Conservation (phyloP, 2,797 vertebrate genomes). For the Orientallactaga sibirica region DNA sequence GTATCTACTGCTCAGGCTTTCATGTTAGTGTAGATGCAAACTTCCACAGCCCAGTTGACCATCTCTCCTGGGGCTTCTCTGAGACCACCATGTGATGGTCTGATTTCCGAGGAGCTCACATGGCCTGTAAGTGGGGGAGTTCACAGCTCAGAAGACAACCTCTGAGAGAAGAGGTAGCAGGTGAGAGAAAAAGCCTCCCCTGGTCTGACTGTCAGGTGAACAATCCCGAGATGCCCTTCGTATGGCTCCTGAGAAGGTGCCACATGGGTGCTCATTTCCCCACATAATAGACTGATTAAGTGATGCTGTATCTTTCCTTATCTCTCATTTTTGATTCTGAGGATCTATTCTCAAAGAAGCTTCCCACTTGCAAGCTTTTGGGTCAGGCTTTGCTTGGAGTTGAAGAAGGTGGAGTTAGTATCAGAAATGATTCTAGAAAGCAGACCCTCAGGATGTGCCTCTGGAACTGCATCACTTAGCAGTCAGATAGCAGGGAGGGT, state of each 20-base stretch:
- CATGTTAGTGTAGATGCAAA: background rate
- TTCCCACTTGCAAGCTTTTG: background rate
- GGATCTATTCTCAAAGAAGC: background rate
- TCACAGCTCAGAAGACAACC: background rate
- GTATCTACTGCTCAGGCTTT: background rate
- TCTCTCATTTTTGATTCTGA: slow-evolving; percentile 2
- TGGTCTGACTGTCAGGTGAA: background rate
- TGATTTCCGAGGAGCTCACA: background rate
- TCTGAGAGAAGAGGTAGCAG: background rate
- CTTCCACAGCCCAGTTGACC: background rate
- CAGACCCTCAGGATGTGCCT: background rate
- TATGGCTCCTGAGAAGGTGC: too few species aligned
- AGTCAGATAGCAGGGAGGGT: background rate
- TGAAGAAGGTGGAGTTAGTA: background rate
- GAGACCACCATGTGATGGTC: background rate
- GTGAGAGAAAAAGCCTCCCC: background rate
- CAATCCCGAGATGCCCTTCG: background rate
- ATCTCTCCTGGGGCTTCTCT: background rate
- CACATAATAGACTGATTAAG: background rate
- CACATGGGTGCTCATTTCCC: background rate
- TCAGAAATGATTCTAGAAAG: background rate
- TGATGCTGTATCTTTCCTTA: background rate
- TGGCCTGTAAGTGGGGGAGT: background rate
- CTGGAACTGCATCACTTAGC: background rate
- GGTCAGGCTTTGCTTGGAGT: background rate